Percentiles rank a stretch among this genome's conserved stretches.
phyloP scores from a whole-genome alignment of 2,888 invertebrate genomes.

The Saturnia japonica region DNA sequence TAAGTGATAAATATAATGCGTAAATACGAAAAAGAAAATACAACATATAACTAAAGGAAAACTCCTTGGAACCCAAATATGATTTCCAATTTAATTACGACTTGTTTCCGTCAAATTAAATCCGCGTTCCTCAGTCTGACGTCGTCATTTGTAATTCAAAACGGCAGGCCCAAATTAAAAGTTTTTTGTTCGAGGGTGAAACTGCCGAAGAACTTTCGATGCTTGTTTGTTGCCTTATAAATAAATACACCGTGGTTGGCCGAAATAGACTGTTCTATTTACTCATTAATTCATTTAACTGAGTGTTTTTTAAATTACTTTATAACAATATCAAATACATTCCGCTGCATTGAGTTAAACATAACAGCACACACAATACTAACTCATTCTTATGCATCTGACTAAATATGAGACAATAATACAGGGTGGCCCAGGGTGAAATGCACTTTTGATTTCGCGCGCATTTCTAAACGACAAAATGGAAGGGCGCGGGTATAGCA shows the following conservation, averaged over 20 bases:
- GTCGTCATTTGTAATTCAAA: constrained; percentile 68
- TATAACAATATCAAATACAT: no score
- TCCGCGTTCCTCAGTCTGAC: constrained; percentile 49
- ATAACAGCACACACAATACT: no score
- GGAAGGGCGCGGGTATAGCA: no score
- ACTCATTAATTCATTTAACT: no score
- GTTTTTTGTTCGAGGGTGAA: constrained; percentile 34
- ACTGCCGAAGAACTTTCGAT: constrained; percentile 27
- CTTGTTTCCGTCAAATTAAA: constrained; percentile 65
- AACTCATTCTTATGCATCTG: no score
- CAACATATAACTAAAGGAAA: background rate
- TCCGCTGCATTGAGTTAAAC: no score
- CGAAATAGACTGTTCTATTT: background rate
- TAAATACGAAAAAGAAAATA: background rate
- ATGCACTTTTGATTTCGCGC: no score
- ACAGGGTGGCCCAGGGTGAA: no score
- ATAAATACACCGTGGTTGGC: background rate
- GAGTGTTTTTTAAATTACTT: no score
- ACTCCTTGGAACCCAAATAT: constrained; percentile 37
- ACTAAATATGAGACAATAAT: no score
- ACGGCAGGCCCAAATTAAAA: constrained; percentile 48
- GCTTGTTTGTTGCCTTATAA: constrained; percentile 27
- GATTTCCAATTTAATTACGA: constrained; percentile 66
- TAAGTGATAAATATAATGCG: background rate
- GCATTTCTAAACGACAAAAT: no score